Conservation (phyloP, 2,888 invertebrate species). For the Melanotus villosus region DNA sequence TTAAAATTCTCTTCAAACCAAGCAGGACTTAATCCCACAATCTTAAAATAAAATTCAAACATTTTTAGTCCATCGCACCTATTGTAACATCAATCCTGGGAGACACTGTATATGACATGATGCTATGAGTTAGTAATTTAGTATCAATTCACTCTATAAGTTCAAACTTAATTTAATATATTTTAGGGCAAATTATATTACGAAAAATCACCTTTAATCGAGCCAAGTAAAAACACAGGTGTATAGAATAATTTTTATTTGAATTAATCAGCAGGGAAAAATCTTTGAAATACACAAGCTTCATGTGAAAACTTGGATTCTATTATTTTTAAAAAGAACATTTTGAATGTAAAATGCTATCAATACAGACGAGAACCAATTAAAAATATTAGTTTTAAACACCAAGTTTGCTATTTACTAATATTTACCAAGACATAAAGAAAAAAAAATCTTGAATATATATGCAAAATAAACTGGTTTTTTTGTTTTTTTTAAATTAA, state of each 20-base stretch:
- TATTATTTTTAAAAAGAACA: background rate
- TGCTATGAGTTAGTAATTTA: too few species aligned
- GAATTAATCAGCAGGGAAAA: slow-evolving; percentile 31
- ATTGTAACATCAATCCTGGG: too few species aligned
- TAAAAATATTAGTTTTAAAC: background rate
- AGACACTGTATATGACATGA: too few species aligned
- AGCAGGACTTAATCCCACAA: too few species aligned
- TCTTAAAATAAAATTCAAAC: too few species aligned
- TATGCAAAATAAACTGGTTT: slow-evolving; percentile 22
- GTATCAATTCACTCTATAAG: too few species aligned
- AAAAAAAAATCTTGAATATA: background rate
- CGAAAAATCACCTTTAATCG: too few species aligned
- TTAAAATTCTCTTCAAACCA: too few species aligned
- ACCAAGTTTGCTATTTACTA: slow-evolving; percentile 4
- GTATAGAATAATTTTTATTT: slow-evolving; percentile 26
- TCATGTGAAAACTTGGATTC: slow-evolving; percentile 17
- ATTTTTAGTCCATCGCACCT: too few species aligned
- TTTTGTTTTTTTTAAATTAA: too few species aligned
- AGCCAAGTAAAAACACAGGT: slow-evolving; percentile 9
- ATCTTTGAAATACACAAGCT: slow-evolving; percentile 32
- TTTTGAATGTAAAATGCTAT: slow-evolving; percentile 13
- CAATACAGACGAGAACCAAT: slow-evolving; percentile 12
- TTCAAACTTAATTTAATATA: too few species aligned
- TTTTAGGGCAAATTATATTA: too few species aligned
- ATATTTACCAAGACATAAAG: background rate